Percentiles rank a stretch among this genome's conserved stretches.
These are phyloP conservation scores for Cotesia chilonis DNA, from an alignment of 1,140 invertebrate species.

Conservation along the genomic window DNA sequence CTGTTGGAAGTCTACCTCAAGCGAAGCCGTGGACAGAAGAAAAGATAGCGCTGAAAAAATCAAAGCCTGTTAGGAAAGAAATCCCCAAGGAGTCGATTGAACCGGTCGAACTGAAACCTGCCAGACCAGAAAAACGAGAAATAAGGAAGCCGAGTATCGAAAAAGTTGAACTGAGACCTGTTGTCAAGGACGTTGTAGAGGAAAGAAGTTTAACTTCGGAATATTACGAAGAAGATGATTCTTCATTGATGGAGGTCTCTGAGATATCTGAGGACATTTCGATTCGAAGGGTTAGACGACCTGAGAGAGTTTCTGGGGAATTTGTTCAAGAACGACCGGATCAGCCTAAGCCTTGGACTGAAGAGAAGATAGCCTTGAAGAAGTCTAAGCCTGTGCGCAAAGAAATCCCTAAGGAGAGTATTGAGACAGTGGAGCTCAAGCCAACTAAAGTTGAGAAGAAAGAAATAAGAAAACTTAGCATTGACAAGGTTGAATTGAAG, in stretches of 20 bases:
- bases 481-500: slow-evolving; percentile 46
- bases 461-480: slow-evolving; percentile 48
- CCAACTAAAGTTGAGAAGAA: slow-evolving; percentile 54
- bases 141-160: slow-evolving; percentile 51
- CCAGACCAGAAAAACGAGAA: slow-evolving; percentile 57
- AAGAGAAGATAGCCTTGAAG: slow-evolving; percentile 56
- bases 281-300: slow-evolving; percentile 37
- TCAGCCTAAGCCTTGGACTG: slow-evolving; percentile 59
- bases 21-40: slow-evolving; percentile 67
- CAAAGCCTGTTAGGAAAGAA: slow-evolving; percentile 53
- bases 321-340: slow-evolving; percentile 33
- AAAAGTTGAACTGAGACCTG: slow-evolving; percentile 47
- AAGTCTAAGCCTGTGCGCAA: slow-evolving; percentile 43
- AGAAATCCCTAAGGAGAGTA: slow-evolving; percentile 50
- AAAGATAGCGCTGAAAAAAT: slow-evolving; percentile 54
- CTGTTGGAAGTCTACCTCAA: slow-evolving; percentile 52
- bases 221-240: slow-evolving; percentile 29
- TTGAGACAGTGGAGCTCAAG: slow-evolving; percentile 45
- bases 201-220: slow-evolving; percentile 26
- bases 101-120: slow-evolving; percentile 66
- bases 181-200: slow-evolving; percentile 43
- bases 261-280: slow-evolving; percentile 26
- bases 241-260: slow-evolving; percentile 30
- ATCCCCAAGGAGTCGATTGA: slow-evolving; percentile 50
- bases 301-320: slow-evolving; percentile 22